Evolutionary conservation across 2,888 invertebrate species (phyloP).

Genomic region (Cryptocephalus primarius): DNA sequence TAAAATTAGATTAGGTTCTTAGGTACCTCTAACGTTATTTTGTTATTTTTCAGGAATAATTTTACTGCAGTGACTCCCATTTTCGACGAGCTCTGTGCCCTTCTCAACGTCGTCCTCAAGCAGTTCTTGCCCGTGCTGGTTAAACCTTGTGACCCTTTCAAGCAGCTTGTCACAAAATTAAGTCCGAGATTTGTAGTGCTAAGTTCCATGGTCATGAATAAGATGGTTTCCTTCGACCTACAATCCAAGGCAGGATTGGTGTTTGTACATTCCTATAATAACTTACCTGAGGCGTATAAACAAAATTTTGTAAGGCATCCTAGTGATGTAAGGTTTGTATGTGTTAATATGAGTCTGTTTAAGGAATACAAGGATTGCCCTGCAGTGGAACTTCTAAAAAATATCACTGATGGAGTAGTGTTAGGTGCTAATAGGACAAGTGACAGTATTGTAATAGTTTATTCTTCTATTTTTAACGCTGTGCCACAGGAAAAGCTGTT

Average conservation of each 20-base stretch:
- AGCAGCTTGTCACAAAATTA: conserved; percentile 9
- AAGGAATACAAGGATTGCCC: conserved; percentile 17
- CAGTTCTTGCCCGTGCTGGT: conserved; percentile 17
- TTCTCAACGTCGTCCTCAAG: conserved; percentile 17
- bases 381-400: conserved; percentile 16
- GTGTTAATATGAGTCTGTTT: conserved; percentile 5
- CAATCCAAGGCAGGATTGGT: conserved; percentile 52
- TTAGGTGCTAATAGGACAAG: conserved; percentile 9
- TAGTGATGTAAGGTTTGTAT: background rate
- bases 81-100: conserved; percentile 13
- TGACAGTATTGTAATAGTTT: conserved; percentile 19
- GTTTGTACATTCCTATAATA: conserved; percentile 39
- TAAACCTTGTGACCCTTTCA: conserved; percentile 5
- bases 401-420: conserved; percentile 12
- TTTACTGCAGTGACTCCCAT: conserved; percentile 5
- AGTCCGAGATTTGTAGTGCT: conserved; percentile 14
- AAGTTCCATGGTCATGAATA: conserved; percentile 22
- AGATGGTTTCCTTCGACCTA: conserved; percentile 52
- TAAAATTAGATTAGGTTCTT: too few species aligned
- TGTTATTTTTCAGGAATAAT: conserved; percentile 7
- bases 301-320: conserved; percentile 17
- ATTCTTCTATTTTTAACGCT: conserved; percentile 19
- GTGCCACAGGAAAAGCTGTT: conserved; percentile 15
- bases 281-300: conserved; percentile 22
- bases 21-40: too few species aligned